These are phyloP conservation scores for Sarcophaga caerulescens DNA, from an alignment of 2,888 invertebrate genomes.

Conservation along the genomic window DNA sequence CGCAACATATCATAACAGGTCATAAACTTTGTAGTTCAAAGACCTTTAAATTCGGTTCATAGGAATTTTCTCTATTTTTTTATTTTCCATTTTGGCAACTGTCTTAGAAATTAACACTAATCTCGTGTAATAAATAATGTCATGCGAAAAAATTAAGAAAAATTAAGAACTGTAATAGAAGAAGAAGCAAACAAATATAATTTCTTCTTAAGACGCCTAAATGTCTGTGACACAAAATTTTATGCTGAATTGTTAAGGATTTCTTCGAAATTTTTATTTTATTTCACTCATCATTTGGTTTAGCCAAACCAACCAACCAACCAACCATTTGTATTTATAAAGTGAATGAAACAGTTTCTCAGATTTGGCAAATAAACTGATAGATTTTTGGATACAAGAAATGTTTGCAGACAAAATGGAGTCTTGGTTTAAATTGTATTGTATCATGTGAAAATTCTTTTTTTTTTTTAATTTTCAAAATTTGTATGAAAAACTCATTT, in stretches of 20 bases:
- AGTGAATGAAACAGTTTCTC: background rate
- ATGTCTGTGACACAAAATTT: constrained; percentile 19
- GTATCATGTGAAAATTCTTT: background rate
- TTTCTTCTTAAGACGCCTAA: constrained; percentile 37
- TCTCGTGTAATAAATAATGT: background rate
- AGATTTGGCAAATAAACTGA: background rate
- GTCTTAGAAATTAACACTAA: background rate
- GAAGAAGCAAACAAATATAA: constrained; percentile 6
- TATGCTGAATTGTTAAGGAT: background rate
- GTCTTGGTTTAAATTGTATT: constrained; percentile 22
- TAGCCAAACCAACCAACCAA: background rate
- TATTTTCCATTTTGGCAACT: background rate
- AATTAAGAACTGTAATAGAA: background rate
- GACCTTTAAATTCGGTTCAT: background rate
- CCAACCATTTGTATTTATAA: background rate
- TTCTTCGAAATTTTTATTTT: no score
- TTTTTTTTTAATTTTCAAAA: background rate
- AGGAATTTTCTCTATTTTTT: background rate
- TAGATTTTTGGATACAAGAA: constrained; percentile 19
- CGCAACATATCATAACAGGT: background rate
- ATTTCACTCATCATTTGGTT: background rate
- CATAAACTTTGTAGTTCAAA: background rate
- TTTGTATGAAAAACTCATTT: no score
- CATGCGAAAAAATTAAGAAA: background rate
- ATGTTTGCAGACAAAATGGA: constrained; percentile 36